Evolutionary conservation across 2,113 vertebrate genomes (phyloP), one percentile per base, ranked within the genome.

Genomic region (Esox niger): DNA sequence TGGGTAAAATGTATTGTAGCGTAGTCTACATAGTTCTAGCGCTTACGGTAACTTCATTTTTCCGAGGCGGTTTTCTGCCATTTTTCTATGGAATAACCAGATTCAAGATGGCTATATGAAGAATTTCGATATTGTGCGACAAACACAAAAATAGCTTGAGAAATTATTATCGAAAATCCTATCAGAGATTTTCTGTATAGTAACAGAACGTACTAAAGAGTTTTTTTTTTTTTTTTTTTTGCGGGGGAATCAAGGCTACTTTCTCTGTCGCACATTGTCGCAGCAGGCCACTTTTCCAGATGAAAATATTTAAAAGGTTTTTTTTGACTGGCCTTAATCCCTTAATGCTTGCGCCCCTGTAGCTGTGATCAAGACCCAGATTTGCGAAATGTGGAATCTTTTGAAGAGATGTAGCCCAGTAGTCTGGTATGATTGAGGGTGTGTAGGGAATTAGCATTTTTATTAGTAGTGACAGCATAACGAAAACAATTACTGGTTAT

Each of bases 391-490:
- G 29, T 30, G 17, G 55, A 8, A 17, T 38, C 7, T 33, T 23
- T 70, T 54, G 15, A 72, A 58, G 46, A 52, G 29, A 7, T 35
- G 58, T 76, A 69, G 69, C 66, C 55, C 33, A 64, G 43, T 47
- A 4, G 23, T 35, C 62, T 77, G 74, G 77, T 71, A 75, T 64
- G 62, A 66, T 67, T 33, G 47, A 27, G 60, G 26, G 23, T 30
- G 76, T 71, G 27, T 32, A 17, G 21, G 20, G 54, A 26, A 62
- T 73, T 81, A 71, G 61, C 65, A 78, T 83, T 64, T 66, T 62
- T 79, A 35, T 58, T 54, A 54, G 38, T 68, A 75, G 66, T 77
- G 77, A 78, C 79, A 35, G 64, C 82, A 78, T 70, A 54, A 81
- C 68, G 35, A 60, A 25, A 76, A 30, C 83, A 68, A 5, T 55